Evolutionary conservation across 2,888 invertebrate species (phyloP), one percentile per base, ranked within the genome.

Genomic region (Macrosiphum euphorbiae): DNA sequence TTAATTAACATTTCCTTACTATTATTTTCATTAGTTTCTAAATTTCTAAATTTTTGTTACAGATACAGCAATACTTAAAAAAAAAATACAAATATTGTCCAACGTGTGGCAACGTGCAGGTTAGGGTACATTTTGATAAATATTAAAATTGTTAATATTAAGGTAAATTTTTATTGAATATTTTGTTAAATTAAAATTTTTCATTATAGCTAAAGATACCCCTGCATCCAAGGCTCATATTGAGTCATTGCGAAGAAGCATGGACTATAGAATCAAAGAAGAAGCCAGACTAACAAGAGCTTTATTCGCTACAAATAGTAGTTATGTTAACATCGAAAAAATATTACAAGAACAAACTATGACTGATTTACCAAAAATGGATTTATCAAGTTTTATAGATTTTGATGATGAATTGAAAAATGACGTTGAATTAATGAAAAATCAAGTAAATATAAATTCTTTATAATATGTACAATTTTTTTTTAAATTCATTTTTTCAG

Each of bases 381-480:
- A 50, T 24, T n/a, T 52, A n/a, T 4, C n/a, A 88, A 88, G n/a
- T 50, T 88, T 88, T 20, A 88, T 35, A 52, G 20, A 88, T 35
- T 88, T 88, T 55, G 88, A 52, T 52, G 24, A 88, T 55, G 24
- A 7, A 55, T 52, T 88, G n/a, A 88, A 88, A 88, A 52, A 52
- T 35, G 52, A 52, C 52, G 24, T 87, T 87, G 50, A 87, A 47
- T 35, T 87, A 52, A 11, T 55, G 5, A 88, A 52, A 55, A 88
- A 88, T 24, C 8, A 52, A 41, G n/a, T 88, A 24, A 88, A 35
- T 52, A 52, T 88, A 35, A 35, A 7, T 52, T 85, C 26, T 52
- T 44, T n/a, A 52, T 52, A 88, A 35, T 88, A 26, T 50, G n/a
- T n/a, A 52, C 0, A 87, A n/a, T 47, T 87, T n/a, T 2, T 50